phyloP scores from a whole-genome alignment of 2,888 invertebrate genomes.

The Eristalinus sepulchralis region DNA sequence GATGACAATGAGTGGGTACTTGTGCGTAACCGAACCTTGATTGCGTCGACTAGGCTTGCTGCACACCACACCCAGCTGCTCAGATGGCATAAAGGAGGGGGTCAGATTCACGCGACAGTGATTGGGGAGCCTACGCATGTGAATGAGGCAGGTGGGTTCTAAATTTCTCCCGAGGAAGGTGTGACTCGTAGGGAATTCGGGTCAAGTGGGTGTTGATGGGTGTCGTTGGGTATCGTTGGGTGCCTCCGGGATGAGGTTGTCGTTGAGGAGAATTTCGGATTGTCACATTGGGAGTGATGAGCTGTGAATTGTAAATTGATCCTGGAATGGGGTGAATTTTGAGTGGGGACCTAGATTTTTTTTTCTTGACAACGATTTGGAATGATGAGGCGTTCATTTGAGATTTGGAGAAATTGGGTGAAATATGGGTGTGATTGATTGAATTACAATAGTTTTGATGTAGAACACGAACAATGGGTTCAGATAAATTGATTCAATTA shows the following conservation, averaged over 20 bases:
- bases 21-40: neutral
- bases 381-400: too few relatives aligned
- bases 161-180: neutral
- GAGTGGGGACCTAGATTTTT: neutral
- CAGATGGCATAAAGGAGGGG: neutral
- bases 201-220: neutral
- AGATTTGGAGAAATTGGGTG: too few relatives aligned
- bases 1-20: neutral
- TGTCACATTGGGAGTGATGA: neutral
- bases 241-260: neutral
- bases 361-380: too few relatives aligned
- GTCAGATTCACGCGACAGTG: neutral
- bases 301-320: neutral
- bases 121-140: neutral
- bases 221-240: too few relatives aligned
- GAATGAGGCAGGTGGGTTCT: neutral
- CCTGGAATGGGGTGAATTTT: neutral
- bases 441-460: too few relatives aligned
- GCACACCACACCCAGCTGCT: neutral
- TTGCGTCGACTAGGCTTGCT: neutral
- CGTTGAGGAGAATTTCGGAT: neutral
- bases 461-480: too few relatives aligned
- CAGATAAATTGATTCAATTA: too few relatives aligned
- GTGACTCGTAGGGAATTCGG: neutral
- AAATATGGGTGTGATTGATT: too few relatives aligned